phyloP scores from a whole-genome alignment of 2,797 vertebrate genomes.

The Anguilla anguilla region DNA sequence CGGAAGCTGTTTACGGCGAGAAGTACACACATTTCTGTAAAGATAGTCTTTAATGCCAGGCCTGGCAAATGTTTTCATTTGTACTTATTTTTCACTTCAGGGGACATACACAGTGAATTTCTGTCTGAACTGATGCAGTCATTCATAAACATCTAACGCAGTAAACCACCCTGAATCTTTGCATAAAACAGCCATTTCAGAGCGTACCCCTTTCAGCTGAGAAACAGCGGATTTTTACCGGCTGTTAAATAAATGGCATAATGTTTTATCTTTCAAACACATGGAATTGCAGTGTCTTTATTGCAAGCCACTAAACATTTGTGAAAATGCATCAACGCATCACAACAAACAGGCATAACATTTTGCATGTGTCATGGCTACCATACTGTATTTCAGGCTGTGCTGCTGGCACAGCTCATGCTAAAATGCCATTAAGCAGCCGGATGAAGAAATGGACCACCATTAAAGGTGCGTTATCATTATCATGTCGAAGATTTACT shows the following conservation, averaged over 20 bases:
- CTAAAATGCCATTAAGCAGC: slow-evolving; percentile 41
- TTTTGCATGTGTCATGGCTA: slow-evolving; percentile 36
- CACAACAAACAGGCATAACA: slow-evolving; percentile 38
- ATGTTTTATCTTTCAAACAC: not conserved
- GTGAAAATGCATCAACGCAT: slow-evolving; percentile 34
- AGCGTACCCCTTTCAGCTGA: not conserved
- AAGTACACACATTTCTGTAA: not conserved
- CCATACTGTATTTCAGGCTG: slow-evolving; percentile 45
- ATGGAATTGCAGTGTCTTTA: slow-evolving; percentile 19
- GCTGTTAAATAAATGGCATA: not conserved
- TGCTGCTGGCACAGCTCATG: slow-evolving; percentile 21
- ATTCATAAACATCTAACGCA: not conserved
- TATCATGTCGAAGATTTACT: not conserved
- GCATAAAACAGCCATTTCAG: not conserved
- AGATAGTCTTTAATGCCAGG: not conserved
- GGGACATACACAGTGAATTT: not conserved
- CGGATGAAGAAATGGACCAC: not conserved
- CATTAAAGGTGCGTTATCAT: too few relatives aligned
- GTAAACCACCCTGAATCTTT: not conserved
- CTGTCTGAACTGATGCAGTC: not conserved
- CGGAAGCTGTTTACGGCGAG: not conserved
- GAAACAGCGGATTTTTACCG: not conserved
- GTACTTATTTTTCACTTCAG: slow-evolving; percentile 2
- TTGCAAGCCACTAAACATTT: slow-evolving; percentile 11
- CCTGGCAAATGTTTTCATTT: not conserved